Conservation (phyloP, 2,888 invertebrate genomes). For the Diarsia dahlii region DNA sequence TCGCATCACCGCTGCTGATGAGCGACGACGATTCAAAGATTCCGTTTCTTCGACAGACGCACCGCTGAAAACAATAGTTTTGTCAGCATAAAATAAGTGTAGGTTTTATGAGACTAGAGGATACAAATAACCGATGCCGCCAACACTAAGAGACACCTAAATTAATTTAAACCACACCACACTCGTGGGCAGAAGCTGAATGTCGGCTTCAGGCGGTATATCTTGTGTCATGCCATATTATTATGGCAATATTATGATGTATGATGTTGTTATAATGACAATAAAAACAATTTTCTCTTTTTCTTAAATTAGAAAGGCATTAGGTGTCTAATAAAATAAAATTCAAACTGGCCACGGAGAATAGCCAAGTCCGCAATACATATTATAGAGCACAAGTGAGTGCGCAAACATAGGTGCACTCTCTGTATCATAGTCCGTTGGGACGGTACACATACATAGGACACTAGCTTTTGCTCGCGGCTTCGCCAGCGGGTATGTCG, state of each 20-base stretch:
- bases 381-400: not conserved
- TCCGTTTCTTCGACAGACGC: slow-evolving; percentile 67
- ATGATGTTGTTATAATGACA: not conserved
- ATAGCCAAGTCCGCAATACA: slow-evolving; percentile 15
- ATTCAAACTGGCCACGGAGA: too few species aligned
- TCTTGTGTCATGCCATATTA: not conserved
- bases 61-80: slow-evolving; percentile 48
- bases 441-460: too few species aligned
- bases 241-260: too few species aligned
- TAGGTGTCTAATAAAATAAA: not conserved
- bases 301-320: not conserved
- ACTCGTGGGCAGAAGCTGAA: not conserved
- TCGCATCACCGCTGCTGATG: slow-evolving; percentile 79
- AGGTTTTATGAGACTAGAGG: not conserved
- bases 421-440: not conserved
- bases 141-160: not conserved
- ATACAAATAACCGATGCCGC: not conserved
- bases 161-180: too few species aligned
- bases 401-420: not conserved
- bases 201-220: not conserved
- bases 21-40: slow-evolving; percentile 69
- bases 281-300: not conserved
- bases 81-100: not conserved
- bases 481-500: too few species aligned
- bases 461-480: too few species aligned